Base-by-base conservation (phyloP, 2,113 vertebrate species). In the Noctilio leporinus region DNA sequence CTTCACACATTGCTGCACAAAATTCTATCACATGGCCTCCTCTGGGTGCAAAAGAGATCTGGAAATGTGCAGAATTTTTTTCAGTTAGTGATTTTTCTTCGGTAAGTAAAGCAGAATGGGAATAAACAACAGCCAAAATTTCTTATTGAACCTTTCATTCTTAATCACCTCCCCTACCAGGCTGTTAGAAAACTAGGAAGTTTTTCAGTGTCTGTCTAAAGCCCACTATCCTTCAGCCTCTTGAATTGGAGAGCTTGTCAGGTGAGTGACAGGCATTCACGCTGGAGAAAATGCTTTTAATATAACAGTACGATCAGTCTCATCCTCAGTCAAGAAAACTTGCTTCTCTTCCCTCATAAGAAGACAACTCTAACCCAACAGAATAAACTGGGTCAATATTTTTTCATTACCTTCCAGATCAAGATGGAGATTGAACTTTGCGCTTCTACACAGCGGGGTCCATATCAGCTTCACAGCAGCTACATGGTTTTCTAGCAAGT, bases 351-450 rank as follows among this genome's bases (percentile, higher is more conserved):
- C 28, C 35, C 57, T 84, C 38, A 14, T 40, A 76, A 80, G 51
- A 86, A 91, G 64, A 10, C 45, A 89, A 89, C 64, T 86, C 33
- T n/a, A 75, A 35, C 26, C 33, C 57, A 80, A 78, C 0, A 86
- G 49, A 55, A 91, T 69, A 95, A 78, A 73, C 20, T 49, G 62
- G 22, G 80, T 75, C n/a, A 17, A 65, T 89, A 59, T 62, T 62
- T 88, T 93, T 91, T 86, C n/a, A 89, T 88, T 75, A 43, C 19
- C 77, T 67, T 90, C 38, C 45, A 43, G 26, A 92, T 80, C 84
- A 81, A 70, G 43, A 86, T 73, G 67, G 55, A 12, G 78, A 51
- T 10, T 38, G 55, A 91, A 33, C 12, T 88, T 82, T 88, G 65
- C 15, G 65, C 62, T 78, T 90, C 47, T 80, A 26, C 59, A 70